Evolutionary conservation across 23 tunicate species (phyloP), one percentile per base, ranked within the genome.

Genomic region (Styela plicata): DNA sequence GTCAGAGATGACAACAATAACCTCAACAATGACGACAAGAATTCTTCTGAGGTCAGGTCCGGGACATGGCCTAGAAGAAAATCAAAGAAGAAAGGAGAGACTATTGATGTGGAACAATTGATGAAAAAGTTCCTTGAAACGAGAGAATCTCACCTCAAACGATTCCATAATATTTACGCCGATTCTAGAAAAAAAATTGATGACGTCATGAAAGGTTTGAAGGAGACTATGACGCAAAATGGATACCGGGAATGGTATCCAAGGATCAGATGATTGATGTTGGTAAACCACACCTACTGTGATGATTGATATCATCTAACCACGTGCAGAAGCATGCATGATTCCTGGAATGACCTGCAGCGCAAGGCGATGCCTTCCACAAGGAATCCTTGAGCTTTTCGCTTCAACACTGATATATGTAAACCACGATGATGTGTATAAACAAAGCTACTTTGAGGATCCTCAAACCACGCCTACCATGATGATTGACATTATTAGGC

Each of bases 211-310:
- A n/a, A 29, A 5, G 34, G 34, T 13, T 34, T 71, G 3, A 31
- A 32, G 17, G 77, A 71, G 5, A 71, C 77, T 21, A 71, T 71
- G 77, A 30, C 77, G 23, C 36, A 71, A 34, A 71, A 71, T 32
- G 77, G 77, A 3, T 71, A 71, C 34, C 35, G 32, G 36, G 77
- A 71, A 32, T 71, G 77, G 77, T 71, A 71, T 30, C 77, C 77
- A 30, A 33, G 77, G 37, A 36, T 71, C 3, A 34, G 77, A 3
- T 71, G 71, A 66, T 66, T 66, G 57, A 44, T 13, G 57, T n/a
- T 44, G 57, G 13, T 44, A 44, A 44, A 13, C 57, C 57, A 44
- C 57, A 13, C 57, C 57, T 44, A 44, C 57, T 5, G 13, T 44
- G 13, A 44, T 44, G 57, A n/a, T 13, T 44, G 57, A 44, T 5